Percentiles rank a stretch among this genome's conserved stretches.
phyloP scores from a whole-genome alignment of 1,140 invertebrate genomes.

The Agrypnia vestita region DNA sequence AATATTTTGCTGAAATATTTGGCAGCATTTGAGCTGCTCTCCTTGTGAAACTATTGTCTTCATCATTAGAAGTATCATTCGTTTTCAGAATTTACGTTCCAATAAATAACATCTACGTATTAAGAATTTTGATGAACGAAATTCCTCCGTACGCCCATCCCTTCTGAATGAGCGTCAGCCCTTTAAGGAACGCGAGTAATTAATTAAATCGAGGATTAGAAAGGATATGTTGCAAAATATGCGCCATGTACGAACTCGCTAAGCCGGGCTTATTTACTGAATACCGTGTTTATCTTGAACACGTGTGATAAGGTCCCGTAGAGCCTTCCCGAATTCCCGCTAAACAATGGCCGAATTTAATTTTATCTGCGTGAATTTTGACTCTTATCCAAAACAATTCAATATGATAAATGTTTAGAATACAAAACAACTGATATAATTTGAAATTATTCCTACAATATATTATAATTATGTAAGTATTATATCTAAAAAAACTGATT shows the following conservation, averaged over 20 bases:
- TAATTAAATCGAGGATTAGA: conserved; percentile 9
- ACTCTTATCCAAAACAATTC: too few species aligned
- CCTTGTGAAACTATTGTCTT: too few species aligned
- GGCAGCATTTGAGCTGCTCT: too few species aligned
- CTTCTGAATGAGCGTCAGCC: background rate
- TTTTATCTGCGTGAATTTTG: background rate
- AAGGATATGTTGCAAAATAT: conserved; percentile 14
- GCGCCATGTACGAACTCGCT: conserved; percentile 6
- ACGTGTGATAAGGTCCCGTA: conserved; percentile 25
- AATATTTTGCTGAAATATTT: too few species aligned
- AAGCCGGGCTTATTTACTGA: conserved; percentile 25
- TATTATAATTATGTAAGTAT: too few species aligned
- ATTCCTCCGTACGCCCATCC: conserved; percentile 1
- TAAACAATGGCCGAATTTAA: conserved; percentile 22
- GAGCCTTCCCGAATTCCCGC: conserved; percentile 29
- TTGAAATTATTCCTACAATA: too few species aligned
- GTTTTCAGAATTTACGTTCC: conserved; percentile 16
- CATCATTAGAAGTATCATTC: background rate
- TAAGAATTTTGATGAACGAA: conserved; percentile 28
- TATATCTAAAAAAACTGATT: too few species aligned
- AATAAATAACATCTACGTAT: conserved; percentile 17
- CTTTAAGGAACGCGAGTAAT: conserved; percentile 17
- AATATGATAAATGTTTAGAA: too few species aligned
- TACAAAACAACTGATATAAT: too few species aligned
- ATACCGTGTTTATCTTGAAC: background rate